Conservation (phyloP, 2,888 invertebrate genomes). For the Leucophenga montana region DNA sequence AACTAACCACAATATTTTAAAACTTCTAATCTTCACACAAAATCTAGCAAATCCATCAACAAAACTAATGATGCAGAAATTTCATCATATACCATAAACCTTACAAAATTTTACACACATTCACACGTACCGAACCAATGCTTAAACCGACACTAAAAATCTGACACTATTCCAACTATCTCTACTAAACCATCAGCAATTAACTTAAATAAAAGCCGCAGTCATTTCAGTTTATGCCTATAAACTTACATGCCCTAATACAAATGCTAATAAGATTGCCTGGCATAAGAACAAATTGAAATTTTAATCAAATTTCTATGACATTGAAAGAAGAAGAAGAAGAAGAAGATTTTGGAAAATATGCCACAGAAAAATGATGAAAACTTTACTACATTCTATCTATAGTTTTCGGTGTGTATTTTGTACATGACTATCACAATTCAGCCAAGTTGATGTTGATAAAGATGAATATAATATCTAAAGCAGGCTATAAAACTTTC, state of each 20-base stretch:
- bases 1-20: no score
- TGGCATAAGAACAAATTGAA: conserved; percentile 48
- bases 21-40: no score
- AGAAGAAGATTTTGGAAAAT: conserved; percentile 5
- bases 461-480: conserved; percentile 28
- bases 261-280: conserved; percentile 46
- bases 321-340: neutral
- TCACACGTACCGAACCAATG: neutral
- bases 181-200: conserved; percentile 50
- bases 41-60: conserved; percentile 45
- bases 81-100: conserved; percentile 40
- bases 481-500: conserved; percentile 36
- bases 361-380: conserved; percentile 10
- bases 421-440: neutral
- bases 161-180: conserved; percentile 44
- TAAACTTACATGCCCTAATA: conserved; percentile 46
- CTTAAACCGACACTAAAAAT: conserved; percentile 17
- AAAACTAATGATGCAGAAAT: conserved; percentile 58
- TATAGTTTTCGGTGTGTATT: conserved; percentile 1
- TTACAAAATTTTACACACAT: neutral
- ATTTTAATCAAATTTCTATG: conserved; percentile 57
- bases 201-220: conserved; percentile 61
- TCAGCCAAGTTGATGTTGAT: neutral
- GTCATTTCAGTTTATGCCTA: conserved; percentile 46
- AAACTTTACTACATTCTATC: conserved; percentile 26